Evolutionary conservation across 1,140 invertebrate species (phyloP).

Genomic region (Anastrepha ludens): DNA sequence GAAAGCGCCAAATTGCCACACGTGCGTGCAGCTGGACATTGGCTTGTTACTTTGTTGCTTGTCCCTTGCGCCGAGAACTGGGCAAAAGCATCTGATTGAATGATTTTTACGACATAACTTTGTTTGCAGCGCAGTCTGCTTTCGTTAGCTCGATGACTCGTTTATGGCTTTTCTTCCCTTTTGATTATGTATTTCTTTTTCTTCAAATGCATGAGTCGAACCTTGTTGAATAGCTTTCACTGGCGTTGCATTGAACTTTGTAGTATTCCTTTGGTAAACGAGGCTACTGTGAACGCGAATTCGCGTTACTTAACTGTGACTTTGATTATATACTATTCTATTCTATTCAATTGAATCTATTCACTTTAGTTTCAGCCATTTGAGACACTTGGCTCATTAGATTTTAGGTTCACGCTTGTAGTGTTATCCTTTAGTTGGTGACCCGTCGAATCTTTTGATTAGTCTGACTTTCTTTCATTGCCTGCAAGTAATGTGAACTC

Average conservation of each 20-base stretch:
- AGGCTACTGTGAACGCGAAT: neutral
- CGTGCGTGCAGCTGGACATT: neutral
- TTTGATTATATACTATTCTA: constrained; percentile 2
- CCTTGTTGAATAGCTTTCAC: neutral
- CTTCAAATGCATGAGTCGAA: neutral
- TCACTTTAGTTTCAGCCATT: constrained; percentile 2
- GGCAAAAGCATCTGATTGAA: neutral
- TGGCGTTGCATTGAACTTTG: neutral
- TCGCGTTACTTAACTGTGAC: constrained; percentile 9
- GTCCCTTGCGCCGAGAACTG: neutral
- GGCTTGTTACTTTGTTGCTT: constrained; percentile 20
- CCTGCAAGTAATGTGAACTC: neutral
- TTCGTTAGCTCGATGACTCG: neutral
- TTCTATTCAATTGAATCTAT: neutral
- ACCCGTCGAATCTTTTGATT: neutral
- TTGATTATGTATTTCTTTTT: neutral
- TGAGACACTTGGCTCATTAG: neutral
- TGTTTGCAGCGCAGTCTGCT: neutral
- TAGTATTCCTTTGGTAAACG: neutral
- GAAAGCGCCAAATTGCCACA: neutral
- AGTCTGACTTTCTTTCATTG: neutral
- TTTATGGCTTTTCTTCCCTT: neutral
- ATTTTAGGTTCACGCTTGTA: neutral
- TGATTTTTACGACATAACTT: constrained; percentile 6
- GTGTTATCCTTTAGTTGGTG: neutral